Percentiles rank a stretch among this genome's conserved stretches.
phyloP scores from a whole-genome alignment of 2,797 vertebrate species.

The Natrix natrix region DNA sequence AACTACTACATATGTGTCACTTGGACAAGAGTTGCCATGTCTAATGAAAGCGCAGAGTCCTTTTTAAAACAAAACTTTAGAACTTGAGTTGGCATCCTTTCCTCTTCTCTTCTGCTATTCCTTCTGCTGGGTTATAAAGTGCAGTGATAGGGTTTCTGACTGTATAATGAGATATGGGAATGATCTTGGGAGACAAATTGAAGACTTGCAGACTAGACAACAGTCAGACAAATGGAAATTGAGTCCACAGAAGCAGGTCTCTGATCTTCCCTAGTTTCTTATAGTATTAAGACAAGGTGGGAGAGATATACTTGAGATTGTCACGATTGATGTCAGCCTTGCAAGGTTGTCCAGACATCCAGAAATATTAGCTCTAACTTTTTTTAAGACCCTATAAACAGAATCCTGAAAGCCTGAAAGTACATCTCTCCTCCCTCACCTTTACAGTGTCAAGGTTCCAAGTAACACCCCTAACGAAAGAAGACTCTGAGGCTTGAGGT shows the following conservation, averaged over 20 bases:
- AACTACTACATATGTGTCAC: not conserved
- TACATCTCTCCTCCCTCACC: not conserved
- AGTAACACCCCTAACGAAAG: too few relatives aligned
- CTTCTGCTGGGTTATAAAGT: not conserved
- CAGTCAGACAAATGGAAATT: not conserved
- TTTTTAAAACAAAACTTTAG: not conserved
- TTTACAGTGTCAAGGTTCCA: not conserved
- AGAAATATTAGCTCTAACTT: not conserved
- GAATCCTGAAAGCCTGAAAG: not conserved
- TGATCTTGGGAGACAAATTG: not conserved
- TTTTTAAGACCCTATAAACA: not conserved
- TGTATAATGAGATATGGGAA: not conserved
- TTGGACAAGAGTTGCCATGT: not conserved
- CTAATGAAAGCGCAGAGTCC: rapidly evolving
- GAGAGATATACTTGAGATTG: not conserved
- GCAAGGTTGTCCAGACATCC: not conserved
- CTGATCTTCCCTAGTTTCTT: not conserved
- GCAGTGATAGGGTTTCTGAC: not conserved
- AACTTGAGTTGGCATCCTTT: slow-evolving; percentile 2
- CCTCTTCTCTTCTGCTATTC: not conserved
- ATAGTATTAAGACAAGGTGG: not conserved
- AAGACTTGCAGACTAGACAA: not conserved
- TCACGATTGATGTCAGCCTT: not conserved
- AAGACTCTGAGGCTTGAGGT: too few relatives aligned
- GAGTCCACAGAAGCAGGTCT: not conserved